phyloP scores from a whole-genome alignment of 1,140 invertebrate genomes.

The Cotesia vestalis region DNA sequence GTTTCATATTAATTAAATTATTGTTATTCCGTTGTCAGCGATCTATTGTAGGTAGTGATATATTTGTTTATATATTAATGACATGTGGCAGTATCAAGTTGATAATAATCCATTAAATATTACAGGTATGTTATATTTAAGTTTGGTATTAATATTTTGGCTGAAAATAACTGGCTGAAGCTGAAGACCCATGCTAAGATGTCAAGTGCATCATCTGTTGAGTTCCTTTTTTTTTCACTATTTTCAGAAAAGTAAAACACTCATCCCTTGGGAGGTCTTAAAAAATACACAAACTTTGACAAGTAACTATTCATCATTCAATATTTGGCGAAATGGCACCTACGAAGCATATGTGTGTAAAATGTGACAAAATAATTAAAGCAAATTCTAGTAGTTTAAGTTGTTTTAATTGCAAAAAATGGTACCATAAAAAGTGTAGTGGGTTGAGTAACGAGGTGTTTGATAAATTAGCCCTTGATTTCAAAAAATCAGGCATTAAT shows the following conservation, averaged over 20 bases:
- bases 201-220: slow-evolving; percentile 34
- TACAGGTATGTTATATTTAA: too few species aligned
- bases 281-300: too few species aligned
- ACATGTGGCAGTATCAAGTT: too few species aligned
- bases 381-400: not conserved
- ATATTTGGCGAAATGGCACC: not conserved
- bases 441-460: not conserved
- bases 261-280: not conserved
- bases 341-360: not conserved
- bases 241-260: not conserved
- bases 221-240: not conserved
- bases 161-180: slow-evolving; percentile 10
- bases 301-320: too few species aligned
- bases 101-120: too few species aligned
- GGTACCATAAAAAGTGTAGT: not conserved
- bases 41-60: too few species aligned
- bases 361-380: not conserved
- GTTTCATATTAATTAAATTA: too few species aligned
- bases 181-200: slow-evolving; percentile 29
- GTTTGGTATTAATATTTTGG: too few species aligned
- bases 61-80: too few species aligned
- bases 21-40: too few species aligned
- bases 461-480: not conserved
- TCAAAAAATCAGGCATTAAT: not conserved
- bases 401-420: too few species aligned